Percentiles rank a stretch among this genome's conserved stretches.
phyloP scores from a whole-genome alignment of 2,113 vertebrate species.

The Dromiciops gliroides region DNA sequence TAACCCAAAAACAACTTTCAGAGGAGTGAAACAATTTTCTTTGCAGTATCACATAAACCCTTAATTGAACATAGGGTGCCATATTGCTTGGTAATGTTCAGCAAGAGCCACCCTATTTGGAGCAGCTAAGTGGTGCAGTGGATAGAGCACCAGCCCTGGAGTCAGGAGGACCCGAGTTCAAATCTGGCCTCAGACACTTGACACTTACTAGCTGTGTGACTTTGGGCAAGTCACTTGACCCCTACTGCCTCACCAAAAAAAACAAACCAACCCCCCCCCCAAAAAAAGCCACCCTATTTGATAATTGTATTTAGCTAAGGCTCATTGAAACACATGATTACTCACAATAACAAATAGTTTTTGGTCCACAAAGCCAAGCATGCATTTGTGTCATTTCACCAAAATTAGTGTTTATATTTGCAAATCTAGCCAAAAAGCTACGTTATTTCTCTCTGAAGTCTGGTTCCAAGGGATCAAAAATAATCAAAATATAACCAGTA shows the following conservation, averaged over 20 bases:
- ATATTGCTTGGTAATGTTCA: slow-evolving; percentile 44
- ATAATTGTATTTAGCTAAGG: slow-evolving; percentile 63
- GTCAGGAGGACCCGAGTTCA: too few relatives aligned
- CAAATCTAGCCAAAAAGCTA: slow-evolving; percentile 41
- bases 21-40: slow-evolving; percentile 32
- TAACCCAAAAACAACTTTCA: slow-evolving; percentile 38
- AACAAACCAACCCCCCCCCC: too few relatives aligned
- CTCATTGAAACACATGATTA: slow-evolving; percentile 56
- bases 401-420: slow-evolving; percentile 47
- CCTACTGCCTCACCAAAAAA: too few relatives aligned
- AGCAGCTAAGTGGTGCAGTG: too few relatives aligned
- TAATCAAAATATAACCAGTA: slow-evolving; percentile 20
- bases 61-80: slow-evolving; percentile 39
- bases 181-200: too few relatives aligned
- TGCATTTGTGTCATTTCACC: slow-evolving; percentile 35
- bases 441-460: not conserved
- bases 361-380: slow-evolving; percentile 29
- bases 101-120: slow-evolving; percentile 50
- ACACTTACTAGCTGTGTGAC: too few relatives aligned
- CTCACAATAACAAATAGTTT: slow-evolving; percentile 21
- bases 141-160: too few relatives aligned
- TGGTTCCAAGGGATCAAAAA: slow-evolving; percentile 49
- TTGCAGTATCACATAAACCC: slow-evolving; percentile 45
- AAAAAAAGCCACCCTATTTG: slow-evolving; percentile 56
- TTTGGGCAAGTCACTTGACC: too few relatives aligned